Conservation (phyloP, 2,888 invertebrate species). For the Diloba caeruleocephala region DNA sequence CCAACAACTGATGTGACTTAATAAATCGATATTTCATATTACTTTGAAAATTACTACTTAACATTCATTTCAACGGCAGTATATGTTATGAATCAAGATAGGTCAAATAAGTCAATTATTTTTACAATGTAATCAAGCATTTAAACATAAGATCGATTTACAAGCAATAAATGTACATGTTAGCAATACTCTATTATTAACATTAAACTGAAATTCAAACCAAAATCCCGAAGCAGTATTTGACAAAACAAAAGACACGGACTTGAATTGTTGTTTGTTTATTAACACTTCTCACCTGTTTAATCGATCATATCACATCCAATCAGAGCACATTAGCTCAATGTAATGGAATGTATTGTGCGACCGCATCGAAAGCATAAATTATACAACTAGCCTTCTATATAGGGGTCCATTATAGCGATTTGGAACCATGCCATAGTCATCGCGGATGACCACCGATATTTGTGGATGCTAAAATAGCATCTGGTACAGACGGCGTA, state of each 20-base stretch:
- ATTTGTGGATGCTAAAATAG: conserved; percentile 54
- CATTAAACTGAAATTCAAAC: conserved; percentile 9
- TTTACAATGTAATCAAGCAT: background rate
- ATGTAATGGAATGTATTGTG: conserved; percentile 76
- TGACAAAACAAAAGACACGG: conserved; percentile 37
- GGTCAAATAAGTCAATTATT: background rate
- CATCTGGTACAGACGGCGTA: conserved; percentile 49
- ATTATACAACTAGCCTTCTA: conserved; percentile 74
- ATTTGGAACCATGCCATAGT: conserved; percentile 81
- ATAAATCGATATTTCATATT: no score
- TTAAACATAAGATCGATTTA: conserved; percentile 4
- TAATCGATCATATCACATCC: conserved; percentile 47
- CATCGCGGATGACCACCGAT: conserved; percentile 55
- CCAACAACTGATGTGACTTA: background rate
- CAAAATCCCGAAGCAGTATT: conserved; percentile 26
- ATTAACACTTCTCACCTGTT: conserved; percentile 30
- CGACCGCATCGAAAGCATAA: conserved; percentile 67
- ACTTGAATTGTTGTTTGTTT: conserved; percentile 41
- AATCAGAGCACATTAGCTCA: conserved; percentile 66
- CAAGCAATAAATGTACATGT: conserved; percentile 12
- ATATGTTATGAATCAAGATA: no score
- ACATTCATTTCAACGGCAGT: no score
- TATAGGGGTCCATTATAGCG: conserved; percentile 65
- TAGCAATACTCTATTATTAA: conserved; percentile 21
- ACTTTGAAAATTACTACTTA: no score